Evolutionary conservation across 2,888 invertebrate species (phyloP).

Genomic region (Acrobasis suavella): DNA sequence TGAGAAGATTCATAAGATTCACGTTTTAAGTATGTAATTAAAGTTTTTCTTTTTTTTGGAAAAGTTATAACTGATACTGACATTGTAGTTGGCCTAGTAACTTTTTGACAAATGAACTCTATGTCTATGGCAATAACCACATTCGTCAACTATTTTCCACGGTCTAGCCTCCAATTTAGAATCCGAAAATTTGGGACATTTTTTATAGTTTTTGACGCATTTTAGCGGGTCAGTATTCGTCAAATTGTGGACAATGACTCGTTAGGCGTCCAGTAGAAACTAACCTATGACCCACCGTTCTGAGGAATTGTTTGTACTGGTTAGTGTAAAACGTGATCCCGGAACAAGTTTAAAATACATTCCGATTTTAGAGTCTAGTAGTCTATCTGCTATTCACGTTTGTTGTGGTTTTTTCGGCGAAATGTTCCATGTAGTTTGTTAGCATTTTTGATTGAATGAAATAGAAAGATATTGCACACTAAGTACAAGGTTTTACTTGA

Average conservation of each 20-base stretch:
- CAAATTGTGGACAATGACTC: conserved; percentile 58
- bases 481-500: no score
- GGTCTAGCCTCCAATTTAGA: neutral
- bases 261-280: conserved; percentile 45
- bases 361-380: conserved; percentile 7
- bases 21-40: no score
- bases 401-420: neutral
- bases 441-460: no score
- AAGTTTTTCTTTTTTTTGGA: no score
- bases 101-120: neutral
- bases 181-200: conserved; percentile 17
- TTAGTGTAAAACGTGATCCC: conserved; percentile 24
- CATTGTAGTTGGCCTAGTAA: no score
- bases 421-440: no score
- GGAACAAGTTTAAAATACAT: conserved; percentile 25
- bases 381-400: conserved; percentile 2
- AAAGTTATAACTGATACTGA: no score
- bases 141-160: neutral
- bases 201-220: conserved; percentile 21
- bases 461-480: no score
- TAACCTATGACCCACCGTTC: conserved; percentile 51
- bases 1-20: no score
- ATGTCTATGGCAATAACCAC: neutral
- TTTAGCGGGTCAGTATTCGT: conserved; percentile 32
- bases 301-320: conserved; percentile 43